These are phyloP conservation scores for Ceyx margarethae DNA, from an alignment of 2,113 vertebrate species.

Conservation along the genomic window DNA sequence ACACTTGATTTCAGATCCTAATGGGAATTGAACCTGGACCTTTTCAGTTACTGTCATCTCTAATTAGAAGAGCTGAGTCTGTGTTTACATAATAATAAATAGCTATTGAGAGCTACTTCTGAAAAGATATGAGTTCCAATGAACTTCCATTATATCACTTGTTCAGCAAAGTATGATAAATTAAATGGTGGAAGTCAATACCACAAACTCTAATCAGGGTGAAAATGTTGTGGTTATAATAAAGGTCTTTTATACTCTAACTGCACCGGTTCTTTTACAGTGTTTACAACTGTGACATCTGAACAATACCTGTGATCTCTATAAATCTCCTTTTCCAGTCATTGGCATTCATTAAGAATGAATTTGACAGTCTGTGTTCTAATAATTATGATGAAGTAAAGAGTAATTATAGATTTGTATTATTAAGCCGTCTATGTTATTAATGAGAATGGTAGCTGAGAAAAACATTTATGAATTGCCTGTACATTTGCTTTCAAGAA, in stretches of 20 bases:
- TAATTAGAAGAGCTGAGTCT: background rate
- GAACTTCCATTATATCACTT: background rate
- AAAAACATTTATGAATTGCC: conserved; percentile 8
- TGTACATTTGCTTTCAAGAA: background rate
- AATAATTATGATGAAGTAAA: conserved; percentile 7
- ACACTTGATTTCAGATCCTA: background rate
- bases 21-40: background rate
- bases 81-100: conserved; percentile 23
- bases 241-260: background rate
- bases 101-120: background rate
- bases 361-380: conserved; percentile 30
- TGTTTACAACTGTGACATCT: background rate
- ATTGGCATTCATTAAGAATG: conserved; percentile 3
- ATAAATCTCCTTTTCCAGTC: background rate
- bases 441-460: conserved; percentile 1
- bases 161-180: background rate
- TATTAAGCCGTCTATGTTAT: conserved; percentile 20
- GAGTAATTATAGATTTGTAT: conserved; percentile 40
- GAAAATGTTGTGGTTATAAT: background rate
- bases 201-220: background rate
- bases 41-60: background rate
- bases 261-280: background rate
- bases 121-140: background rate
- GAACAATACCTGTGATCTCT: background rate
- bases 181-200: conserved; percentile 5